Percentiles rank a stretch among this genome's conserved stretches.
phyloP scores from a whole-genome alignment of 2,888 invertebrate genomes.

The Scaptomyza reducta region DNA sequence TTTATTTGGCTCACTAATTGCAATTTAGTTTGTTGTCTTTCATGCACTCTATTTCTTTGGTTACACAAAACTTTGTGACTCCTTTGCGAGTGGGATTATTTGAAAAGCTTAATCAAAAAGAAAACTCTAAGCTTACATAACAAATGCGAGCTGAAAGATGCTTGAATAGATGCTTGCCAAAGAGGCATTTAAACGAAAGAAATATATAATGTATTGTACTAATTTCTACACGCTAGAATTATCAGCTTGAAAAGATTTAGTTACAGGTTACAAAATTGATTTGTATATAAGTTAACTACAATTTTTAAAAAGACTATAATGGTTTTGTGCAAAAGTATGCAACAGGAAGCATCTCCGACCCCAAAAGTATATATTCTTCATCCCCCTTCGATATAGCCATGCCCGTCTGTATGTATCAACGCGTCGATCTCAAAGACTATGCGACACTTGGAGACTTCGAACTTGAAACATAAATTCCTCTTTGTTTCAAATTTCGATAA shows the following conservation, averaged over 20 bases:
- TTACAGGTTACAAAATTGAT: too few relatives aligned
- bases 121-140: neutral
- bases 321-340: too few relatives aligned
- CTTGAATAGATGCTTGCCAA: neutral
- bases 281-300: too few relatives aligned
- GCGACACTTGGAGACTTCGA: too few relatives aligned
- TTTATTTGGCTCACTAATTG: conserved; percentile 54
- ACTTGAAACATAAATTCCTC: too few relatives aligned
- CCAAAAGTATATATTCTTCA: too few relatives aligned
- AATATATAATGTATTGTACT: neutral
- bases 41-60: conserved; percentile 10
- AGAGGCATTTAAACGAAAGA: neutral
- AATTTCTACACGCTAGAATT: neutral
- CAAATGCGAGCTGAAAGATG: conserved; percentile 3
- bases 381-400: too few relatives aligned
- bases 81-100: conserved; percentile 20
- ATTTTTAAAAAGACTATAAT: too few relatives aligned
- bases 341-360: too few relatives aligned
- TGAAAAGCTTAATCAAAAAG: conserved; percentile 17
- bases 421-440: too few relatives aligned
- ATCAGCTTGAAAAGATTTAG: neutral
- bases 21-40: conserved; percentile 51
- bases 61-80: conserved; percentile 10
- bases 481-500: too few relatives aligned
- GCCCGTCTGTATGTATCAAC: too few relatives aligned